Evolutionary conservation across 2,888 invertebrate species (phyloP), one percentile per base, ranked within the genome.

Genomic region (Pristionchus japonicus): DNA sequence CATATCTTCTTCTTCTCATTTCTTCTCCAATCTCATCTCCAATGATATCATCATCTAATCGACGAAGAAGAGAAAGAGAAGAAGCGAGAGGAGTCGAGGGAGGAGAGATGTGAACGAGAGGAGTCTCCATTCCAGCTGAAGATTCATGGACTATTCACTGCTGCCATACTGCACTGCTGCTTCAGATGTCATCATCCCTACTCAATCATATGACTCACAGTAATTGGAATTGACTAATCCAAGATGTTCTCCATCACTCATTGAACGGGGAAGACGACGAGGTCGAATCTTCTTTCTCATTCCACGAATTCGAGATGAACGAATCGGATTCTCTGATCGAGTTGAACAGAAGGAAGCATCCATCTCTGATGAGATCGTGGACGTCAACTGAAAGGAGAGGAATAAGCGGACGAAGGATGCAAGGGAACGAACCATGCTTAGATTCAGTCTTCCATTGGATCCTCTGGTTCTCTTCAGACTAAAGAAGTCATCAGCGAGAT

Each of bases 211-310:
- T 61, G 2, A 15, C 70, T 70, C 34, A 70, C 80, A 17, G 37
- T n/a, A 80, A 80, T 80, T n/a, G 20, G 70, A 34, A 27, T 23
- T 80, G 23, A 34, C 67, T 9, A 91, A 88, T 27, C 91, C 90
- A n/a, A 92, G 84, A 57, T 93, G 93, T 57, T 93, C 93, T 43
- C 93, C 93, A 82, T 93, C 93, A 74, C 92, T 92, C 92, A 93
- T 91, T 67, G 91, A 91, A 27, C 93, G 80, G 11, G 88, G 80
- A 31, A 88, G 57, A n/a, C 82, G 43, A 43, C 88, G 80, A 31
- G 61, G 80, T 20, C 88, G 47, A 34, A 74, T 43, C 80, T 80
- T 86, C 88, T 88, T 88, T 43, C 88, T 23, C 61, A 57, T n/a
- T 61, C 86, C 67, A 15, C 52, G 6, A 13, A 43, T 34, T 37